These are phyloP conservation scores for Haliclystus octoradiatus DNA, from an alignment of 30 jellyfish, hydroid and myxozoan genomes.

Conservation along the genomic window DNA sequence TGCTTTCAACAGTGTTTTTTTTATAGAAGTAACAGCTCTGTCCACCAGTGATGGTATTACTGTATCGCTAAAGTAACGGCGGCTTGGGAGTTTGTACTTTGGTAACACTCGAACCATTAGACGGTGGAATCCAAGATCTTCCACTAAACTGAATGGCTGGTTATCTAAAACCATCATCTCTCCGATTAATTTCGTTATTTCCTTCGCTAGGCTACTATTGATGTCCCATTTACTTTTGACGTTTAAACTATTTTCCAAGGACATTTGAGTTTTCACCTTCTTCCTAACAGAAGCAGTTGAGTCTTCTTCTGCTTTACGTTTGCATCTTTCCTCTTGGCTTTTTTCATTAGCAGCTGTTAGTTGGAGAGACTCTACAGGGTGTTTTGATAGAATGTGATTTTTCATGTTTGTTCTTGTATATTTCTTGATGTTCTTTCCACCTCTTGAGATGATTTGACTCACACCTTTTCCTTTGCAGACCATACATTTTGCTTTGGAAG, in stretches of 20 bases:
- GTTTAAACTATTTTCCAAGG: constrained; percentile 9
- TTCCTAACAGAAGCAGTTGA: not conserved
- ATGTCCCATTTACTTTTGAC: constrained; percentile 28
- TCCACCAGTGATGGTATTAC: constrained; percentile 32
- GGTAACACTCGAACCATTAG: constrained; percentile 34
- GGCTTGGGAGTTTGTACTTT: constrained; percentile 29
- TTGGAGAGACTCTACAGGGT: not conserved
- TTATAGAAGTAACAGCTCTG: constrained; percentile 10
- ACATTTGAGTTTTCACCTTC: constrained; percentile 3
- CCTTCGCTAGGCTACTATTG: constrained; percentile 11
- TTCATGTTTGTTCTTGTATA: not conserved
- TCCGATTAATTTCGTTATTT: constrained; percentile 13
- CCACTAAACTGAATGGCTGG: constrained; percentile 41
- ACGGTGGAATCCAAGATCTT: constrained; percentile 40
- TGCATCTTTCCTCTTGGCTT: not conserved
- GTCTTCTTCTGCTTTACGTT: not conserved
- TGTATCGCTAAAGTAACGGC: constrained; percentile 17
- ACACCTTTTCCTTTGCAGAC: not conserved
- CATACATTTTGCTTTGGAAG: not conserved
- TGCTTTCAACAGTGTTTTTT: constrained; percentile 20
- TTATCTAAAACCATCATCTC: constrained; percentile 43
- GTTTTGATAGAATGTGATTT: not conserved
- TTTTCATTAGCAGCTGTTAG: not conserved
- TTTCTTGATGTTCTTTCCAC: not conserved
- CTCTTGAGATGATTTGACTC: not conserved